These are phyloP conservation scores for Leiothrix lutea DNA, from an alignment of 2,113 vertebrate genomes.

Conservation along the genomic window DNA sequence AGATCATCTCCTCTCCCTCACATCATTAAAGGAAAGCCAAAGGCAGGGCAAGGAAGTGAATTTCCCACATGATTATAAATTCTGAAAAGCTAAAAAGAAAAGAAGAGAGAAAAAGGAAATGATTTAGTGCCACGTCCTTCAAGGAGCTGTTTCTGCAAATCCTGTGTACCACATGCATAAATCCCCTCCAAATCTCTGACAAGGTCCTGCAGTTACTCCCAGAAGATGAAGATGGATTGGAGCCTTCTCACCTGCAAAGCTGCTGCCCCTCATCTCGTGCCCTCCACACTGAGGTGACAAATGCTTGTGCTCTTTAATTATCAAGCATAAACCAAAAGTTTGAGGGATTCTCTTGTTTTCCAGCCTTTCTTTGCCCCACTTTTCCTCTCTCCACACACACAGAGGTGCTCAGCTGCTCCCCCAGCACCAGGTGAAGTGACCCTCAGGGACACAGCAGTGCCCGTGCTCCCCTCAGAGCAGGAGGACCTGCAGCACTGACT, in stretches of 20 bases:
- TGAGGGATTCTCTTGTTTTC: neutral
- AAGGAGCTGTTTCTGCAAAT: conserved; percentile 74
- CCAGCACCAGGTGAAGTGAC: neutral
- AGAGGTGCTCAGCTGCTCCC: neutral
- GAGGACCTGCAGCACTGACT: neutral
- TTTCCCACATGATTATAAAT: conserved; percentile 41
- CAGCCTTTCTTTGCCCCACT: neutral
- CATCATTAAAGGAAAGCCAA: neutral
- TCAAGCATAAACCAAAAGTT: neutral
- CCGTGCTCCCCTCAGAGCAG: neutral
- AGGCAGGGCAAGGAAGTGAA: neutral
- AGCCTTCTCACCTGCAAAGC: conserved; percentile 29
- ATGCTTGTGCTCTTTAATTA: conserved; percentile 15
- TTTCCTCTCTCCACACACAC: neutral
- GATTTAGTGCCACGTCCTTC: conserved; percentile 64
- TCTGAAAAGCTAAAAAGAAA: conserved; percentile 27
- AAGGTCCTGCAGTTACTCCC: conserved; percentile 68
- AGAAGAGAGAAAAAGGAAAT: neutral
- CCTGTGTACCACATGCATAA: conserved; percentile 53
- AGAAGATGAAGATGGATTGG: conserved; percentile 67
- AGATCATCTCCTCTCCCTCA: neutral
- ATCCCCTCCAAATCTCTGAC: conserved; percentile 55
- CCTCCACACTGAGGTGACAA: neutral
- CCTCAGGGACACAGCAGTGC: neutral
- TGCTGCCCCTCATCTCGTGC: neutral